Conservation (phyloP, 2,797 vertebrate genomes). For the Huso huso region DNA sequence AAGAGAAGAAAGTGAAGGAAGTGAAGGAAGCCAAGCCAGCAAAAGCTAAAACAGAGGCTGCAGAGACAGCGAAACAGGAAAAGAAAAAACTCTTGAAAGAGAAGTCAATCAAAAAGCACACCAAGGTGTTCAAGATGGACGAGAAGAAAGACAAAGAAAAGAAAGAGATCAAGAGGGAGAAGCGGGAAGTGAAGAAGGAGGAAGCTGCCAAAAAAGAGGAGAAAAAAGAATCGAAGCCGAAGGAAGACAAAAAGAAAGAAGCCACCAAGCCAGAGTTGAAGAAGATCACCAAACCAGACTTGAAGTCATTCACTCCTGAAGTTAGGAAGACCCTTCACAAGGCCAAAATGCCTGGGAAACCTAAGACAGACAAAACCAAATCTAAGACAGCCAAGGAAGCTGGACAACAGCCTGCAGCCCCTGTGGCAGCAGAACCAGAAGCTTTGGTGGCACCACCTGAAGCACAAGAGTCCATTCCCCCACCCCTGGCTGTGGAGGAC, state of each 20-base stretch:
- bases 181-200: constrained; percentile 81
- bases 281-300: constrained; percentile 83
- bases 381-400: constrained; percentile 62
- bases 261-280: constrained; percentile 74
- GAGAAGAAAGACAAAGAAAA: constrained; percentile 98
- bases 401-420: constrained; percentile 57
- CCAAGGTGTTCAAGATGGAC: constrained; percentile 78
- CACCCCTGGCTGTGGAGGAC: constrained; percentile 54
- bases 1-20: constrained; percentile 75
- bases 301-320: constrained; percentile 92
- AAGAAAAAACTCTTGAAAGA: constrained; percentile 85
- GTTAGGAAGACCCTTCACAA: constrained; percentile 92
- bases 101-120: constrained; percentile 77
- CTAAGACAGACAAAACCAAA: constrained; percentile 78
- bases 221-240: constrained; percentile 78
- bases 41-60: constrained; percentile 70
- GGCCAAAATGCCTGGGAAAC: constrained; percentile 79
- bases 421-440: constrained; percentile 42
- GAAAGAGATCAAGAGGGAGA: constrained; percentile 87
- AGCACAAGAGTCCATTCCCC: constrained; percentile 26
- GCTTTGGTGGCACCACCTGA: constrained; percentile 32
- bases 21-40: constrained; percentile 73
- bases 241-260: constrained; percentile 88
- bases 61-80: constrained; percentile 70
- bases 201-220: constrained; percentile 80